Conservation (phyloP, 2,797 vertebrate species). For the Hoplostethus mediterraneus region DNA sequence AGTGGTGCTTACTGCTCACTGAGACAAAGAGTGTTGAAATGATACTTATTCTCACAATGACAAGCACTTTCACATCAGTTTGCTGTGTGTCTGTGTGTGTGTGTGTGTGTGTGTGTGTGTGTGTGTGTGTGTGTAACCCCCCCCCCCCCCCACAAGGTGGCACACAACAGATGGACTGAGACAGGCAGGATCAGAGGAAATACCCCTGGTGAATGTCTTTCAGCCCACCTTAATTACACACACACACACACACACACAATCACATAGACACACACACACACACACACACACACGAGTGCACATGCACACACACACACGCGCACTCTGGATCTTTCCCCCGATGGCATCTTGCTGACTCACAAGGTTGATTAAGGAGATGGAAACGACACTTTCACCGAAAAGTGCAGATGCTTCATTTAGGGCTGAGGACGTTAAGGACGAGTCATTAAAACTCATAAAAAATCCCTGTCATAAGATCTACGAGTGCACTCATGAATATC, state of each 20-base stretch:
- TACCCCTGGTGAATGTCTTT: conserved; percentile 58
- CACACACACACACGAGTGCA: background rate
- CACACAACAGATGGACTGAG: conserved; percentile 71
- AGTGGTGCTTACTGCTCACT: conserved; percentile 53
- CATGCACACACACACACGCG: background rate
- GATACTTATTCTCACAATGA: conserved; percentile 56
- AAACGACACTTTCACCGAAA: conserved; percentile 55
- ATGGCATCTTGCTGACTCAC: conserved; percentile 58
- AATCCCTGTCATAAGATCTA: conserved; percentile 51
- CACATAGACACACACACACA: background rate
- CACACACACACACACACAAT: conserved; percentile 13
- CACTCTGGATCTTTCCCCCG: conserved; percentile 16
- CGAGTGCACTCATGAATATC: conserved; percentile 58
- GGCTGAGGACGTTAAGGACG: conserved; percentile 48
- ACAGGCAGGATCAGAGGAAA: conserved; percentile 68
- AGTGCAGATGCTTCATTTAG: conserved; percentile 66
- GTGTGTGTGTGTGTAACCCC: conserved; percentile 30
- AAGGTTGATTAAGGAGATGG: conserved; percentile 65
- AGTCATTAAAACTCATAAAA: conserved; percentile 68
- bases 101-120: conserved; percentile 9
- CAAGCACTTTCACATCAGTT: conserved; percentile 47
- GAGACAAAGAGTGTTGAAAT: conserved; percentile 49
- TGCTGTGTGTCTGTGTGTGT: conserved; percentile 7
- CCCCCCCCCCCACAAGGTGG: conserved; percentile 57
- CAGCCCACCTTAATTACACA: conserved; percentile 56